phyloP scores from a whole-genome alignment of 1,140 invertebrate genomes.

The Zaprionus camerounensis region DNA sequence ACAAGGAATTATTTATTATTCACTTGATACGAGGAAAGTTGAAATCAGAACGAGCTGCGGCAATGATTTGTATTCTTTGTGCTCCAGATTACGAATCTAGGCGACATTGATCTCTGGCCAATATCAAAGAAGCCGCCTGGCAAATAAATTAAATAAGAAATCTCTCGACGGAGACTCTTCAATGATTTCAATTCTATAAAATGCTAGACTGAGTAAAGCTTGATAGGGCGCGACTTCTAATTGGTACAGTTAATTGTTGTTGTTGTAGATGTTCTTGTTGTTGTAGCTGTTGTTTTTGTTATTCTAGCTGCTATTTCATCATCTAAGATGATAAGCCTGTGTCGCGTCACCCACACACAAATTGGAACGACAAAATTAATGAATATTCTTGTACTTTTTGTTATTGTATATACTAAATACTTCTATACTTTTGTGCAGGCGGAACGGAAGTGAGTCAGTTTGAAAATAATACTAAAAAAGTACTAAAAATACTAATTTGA shows the following conservation, averaged over 20 bases:
- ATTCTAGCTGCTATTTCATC: background rate
- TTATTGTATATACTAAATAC: constrained; percentile 2
- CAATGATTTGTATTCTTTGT: constrained; percentile 31
- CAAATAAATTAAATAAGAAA: constrained; percentile 10
- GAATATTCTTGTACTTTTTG: constrained; percentile 10
- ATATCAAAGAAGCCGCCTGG: constrained; percentile 32
- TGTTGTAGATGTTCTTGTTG: no score
- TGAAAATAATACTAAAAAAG: constrained; percentile 17
- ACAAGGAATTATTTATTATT: constrained; percentile 14
- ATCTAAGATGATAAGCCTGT: constrained; percentile 34
- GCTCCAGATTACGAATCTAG: constrained; percentile 42
- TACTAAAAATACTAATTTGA: constrained; percentile 27
- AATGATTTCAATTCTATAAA: background rate
- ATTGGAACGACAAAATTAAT: background rate
- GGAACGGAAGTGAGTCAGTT: constrained; percentile 54
- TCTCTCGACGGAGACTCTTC: background rate
- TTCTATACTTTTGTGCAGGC: constrained; percentile 18
- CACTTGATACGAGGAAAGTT: constrained; percentile 32
- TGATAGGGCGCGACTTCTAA: background rate
- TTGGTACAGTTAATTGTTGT: background rate
- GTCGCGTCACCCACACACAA: constrained; percentile 32
- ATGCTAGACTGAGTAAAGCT: background rate
- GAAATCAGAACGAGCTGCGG: background rate
- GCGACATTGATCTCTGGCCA: constrained; percentile 51
- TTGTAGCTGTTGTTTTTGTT: no score